Evolutionary conservation across 2,797 vertebrate genomes (phyloP).

Genomic region (Hozukius guyotensis): DNA sequence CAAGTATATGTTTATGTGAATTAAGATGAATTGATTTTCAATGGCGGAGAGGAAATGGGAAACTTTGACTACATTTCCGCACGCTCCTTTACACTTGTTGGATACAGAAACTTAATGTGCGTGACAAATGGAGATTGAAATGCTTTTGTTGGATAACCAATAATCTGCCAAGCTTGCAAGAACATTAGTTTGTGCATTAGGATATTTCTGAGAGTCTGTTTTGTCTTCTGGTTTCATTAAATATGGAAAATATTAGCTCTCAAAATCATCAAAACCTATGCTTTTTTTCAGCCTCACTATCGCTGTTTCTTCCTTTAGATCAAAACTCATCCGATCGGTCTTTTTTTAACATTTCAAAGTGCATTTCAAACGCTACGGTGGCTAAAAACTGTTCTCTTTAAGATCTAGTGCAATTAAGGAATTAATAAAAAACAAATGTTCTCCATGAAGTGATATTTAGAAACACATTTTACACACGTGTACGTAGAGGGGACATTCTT

Average conservation of each 20-base stretch:
- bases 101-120: not conserved
- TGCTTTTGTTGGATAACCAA: not conserved
- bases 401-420: not conserved
- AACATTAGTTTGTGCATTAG: not conserved
- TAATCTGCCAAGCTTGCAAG: not conserved
- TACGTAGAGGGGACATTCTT: conserved; percentile 31
- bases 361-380: not conserved
- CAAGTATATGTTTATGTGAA: conserved; percentile 9
- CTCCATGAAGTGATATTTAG: not conserved
- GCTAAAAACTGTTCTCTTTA: not conserved
- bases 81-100: not conserved
- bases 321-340: not conserved
- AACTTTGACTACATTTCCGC: not conserved
- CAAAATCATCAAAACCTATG: not conserved
- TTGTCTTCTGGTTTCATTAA: not conserved
- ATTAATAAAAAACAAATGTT: not conserved
- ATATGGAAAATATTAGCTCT: not conserved
- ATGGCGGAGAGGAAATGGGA: conserved; percentile 12
- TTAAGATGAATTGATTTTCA: conserved; percentile 33
- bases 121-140: not conserved
- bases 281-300: not conserved
- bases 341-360: not conserved
- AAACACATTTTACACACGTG: not conserved
- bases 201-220: not conserved
- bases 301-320: not conserved